phyloP scores from a whole-genome alignment of 2,888 invertebrate species.

The Tipula lateralis region DNA sequence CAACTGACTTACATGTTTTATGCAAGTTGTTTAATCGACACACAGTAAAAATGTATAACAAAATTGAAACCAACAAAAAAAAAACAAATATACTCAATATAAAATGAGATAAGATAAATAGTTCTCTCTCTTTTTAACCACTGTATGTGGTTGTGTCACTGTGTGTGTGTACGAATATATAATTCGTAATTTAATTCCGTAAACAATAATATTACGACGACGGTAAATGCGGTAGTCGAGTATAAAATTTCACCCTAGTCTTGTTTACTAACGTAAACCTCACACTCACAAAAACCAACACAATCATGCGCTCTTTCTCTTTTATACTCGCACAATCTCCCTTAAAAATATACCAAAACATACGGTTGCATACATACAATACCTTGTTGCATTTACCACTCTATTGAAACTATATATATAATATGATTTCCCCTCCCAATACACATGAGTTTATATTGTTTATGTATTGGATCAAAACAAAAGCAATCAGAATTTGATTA shows the following conservation, averaged over 20 bases:
- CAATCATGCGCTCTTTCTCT: neutral
- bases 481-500: neutral
- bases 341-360: neutral
- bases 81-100: neutral
- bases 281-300: neutral
- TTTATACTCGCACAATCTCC: neutral
- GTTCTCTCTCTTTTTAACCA: neutral
- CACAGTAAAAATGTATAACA: slow-evolving; percentile 25
- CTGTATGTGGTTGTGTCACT: neutral
- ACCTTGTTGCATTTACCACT: neutral
- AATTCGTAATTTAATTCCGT: slow-evolving; percentile 21
- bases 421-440: neutral
- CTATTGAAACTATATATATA: slow-evolving; percentile 13
- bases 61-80: neutral
- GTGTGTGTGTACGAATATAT: neutral
- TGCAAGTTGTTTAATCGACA: slow-evolving; percentile 25
- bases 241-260: neutral
- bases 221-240: slow-evolving; percentile 28
- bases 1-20: slow-evolving; percentile 40
- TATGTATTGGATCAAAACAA: neutral
- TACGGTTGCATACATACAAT: neutral
- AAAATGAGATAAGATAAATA: neutral
- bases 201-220: slow-evolving; percentile 3
- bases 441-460: neutral
- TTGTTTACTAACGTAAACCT: neutral